These are phyloP conservation scores for Heliconius aoede DNA, from an alignment of 2,888 invertebrate genomes.

Conservation along the genomic window DNA sequence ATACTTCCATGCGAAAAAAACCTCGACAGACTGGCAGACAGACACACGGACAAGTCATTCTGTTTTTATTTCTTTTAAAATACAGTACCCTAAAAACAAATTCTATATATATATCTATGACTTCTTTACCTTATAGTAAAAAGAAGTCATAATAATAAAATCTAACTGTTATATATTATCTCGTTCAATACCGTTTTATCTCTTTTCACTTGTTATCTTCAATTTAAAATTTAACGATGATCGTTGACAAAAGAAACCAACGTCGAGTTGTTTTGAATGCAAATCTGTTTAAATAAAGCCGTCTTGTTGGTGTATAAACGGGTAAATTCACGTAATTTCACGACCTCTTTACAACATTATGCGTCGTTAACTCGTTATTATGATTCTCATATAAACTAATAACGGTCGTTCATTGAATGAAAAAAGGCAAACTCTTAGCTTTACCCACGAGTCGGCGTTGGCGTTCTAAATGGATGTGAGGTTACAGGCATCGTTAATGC, in stretches of 20 bases:
- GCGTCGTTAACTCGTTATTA: neutral
- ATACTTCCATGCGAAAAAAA: no score
- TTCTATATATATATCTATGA: no score
- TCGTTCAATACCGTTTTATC: neutral
- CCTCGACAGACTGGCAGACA: no score
- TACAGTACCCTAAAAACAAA: no score
- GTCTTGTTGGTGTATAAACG: neutral
- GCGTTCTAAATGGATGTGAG: neutral
- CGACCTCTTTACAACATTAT: neutral
- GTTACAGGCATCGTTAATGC: slow-evolving; percentile 8
- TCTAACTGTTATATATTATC: neutral
- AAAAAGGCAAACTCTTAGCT: neutral
- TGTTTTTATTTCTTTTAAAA: no score
- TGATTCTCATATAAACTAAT: slow-evolving; percentile 4
- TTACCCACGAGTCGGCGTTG: neutral
- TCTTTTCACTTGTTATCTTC: neutral
- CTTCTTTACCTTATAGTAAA: neutral
- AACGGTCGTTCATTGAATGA: neutral
- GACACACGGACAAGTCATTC: no score
- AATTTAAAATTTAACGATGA: slow-evolving; percentile 9
- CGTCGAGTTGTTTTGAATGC: neutral
- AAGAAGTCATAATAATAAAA: neutral
- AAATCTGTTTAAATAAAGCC: neutral
- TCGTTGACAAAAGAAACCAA: neutral
- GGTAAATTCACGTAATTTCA: neutral